Conservation (phyloP, 2,113 vertebrate species). For the Piaya cayana region DNA sequence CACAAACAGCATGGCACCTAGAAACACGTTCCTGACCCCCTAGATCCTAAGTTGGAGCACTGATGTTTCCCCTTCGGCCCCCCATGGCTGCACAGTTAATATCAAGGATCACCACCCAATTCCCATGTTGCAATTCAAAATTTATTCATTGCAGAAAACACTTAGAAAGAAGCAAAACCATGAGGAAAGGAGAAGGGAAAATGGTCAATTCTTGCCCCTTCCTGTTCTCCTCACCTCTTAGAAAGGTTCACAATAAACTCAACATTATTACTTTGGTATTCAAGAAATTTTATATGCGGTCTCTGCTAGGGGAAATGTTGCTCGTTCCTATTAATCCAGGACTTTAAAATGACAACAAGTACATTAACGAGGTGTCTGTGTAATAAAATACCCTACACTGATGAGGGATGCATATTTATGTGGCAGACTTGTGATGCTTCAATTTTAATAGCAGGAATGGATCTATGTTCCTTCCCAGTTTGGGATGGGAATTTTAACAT, state of each 20-base stretch:
- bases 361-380: background rate
- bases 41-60: background rate
- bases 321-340: conserved; percentile 18
- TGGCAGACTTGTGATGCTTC: background rate
- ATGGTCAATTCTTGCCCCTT: background rate
- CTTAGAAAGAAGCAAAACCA: background rate
- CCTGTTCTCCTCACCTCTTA: background rate
- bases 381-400: background rate
- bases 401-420: background rate
- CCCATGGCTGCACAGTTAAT: background rate
- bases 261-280: conserved; percentile 19
- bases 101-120: background rate
- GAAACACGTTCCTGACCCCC: background rate
- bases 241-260: background rate
- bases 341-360: conserved; percentile 21
- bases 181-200: background rate
- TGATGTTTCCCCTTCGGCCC: background rate
- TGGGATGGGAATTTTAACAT: background rate
- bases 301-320: background rate
- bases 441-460: background rate
- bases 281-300: background rate
- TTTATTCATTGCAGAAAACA: background rate
- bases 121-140: background rate
- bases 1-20: background rate
- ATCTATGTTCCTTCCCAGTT: background rate